These are phyloP conservation scores for Rhagonycha lutea DNA, from an alignment of 2,888 invertebrate genomes.

Conservation along the genomic window DNA sequence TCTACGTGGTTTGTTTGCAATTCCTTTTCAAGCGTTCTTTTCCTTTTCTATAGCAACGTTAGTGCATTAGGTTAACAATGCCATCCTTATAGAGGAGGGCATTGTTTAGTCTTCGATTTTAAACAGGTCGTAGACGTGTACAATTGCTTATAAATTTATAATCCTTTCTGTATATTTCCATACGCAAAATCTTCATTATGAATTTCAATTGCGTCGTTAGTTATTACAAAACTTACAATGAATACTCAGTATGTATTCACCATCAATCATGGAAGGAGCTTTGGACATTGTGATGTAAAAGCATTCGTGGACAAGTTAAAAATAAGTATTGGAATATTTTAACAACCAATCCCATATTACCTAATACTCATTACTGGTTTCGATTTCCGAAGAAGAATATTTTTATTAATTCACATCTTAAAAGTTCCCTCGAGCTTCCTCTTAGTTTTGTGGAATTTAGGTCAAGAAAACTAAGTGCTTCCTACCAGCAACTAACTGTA, in stretches of 20 bases:
- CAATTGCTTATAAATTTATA: slow-evolving; percentile 23
- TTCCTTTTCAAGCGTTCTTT: slow-evolving; percentile 29
- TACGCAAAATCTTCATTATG: background rate
- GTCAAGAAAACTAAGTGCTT: background rate
- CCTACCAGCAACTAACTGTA: background rate
- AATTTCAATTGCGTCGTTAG: background rate
- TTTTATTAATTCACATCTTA: background rate
- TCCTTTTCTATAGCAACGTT: slow-evolving; percentile 28
- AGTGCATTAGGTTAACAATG: slow-evolving; percentile 37
- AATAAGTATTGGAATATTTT: background rate
- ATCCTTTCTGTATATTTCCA: background rate
- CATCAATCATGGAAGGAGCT: background rate
- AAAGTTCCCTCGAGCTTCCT: background rate
- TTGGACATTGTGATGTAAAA: background rate
- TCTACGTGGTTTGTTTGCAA: slow-evolving; percentile 27
- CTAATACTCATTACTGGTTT: background rate
- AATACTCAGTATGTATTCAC: background rate
- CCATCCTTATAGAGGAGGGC: slow-evolving; percentile 30
- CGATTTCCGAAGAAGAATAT: background rate
- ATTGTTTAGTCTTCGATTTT: slow-evolving; percentile 25
- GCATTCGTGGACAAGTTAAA: background rate
- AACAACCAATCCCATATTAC: background rate
- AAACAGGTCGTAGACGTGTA: slow-evolving; percentile 31
- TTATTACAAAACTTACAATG: background rate
- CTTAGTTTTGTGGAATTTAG: background rate